Evolutionary conservation across 2,888 invertebrate species (phyloP).

Genomic region (Xylota sylvarum): DNA sequence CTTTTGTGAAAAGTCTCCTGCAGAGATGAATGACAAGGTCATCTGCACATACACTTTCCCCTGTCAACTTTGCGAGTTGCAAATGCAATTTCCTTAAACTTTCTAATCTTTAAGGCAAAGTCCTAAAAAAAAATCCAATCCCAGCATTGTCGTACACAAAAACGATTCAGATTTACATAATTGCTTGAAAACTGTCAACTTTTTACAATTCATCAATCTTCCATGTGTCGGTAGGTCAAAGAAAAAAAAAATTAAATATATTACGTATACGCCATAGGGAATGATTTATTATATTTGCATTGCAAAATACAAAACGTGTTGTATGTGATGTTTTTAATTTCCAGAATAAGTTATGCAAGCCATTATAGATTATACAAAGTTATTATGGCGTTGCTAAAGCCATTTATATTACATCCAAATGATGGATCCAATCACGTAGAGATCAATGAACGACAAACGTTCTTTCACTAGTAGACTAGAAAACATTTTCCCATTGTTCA

Average conservation of each 20-base stretch:
- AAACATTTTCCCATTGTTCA: not conserved
- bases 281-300: not conserved
- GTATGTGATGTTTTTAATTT: not conserved
- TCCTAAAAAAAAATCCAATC: too few relatives aligned
- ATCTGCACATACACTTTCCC: too few relatives aligned
- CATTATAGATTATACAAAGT: not conserved
- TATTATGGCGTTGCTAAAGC: not conserved
- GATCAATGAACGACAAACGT: not conserved
- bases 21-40: too few relatives aligned
- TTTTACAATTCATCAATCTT: not conserved
- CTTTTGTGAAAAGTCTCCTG: too few relatives aligned
- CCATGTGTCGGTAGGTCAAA: not conserved
- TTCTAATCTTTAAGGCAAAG: too few relatives aligned
- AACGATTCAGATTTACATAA: too few relatives aligned
- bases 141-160: too few relatives aligned
- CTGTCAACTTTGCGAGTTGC: too few relatives aligned
- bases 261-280: slow-evolving; percentile 35
- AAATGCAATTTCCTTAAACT: too few relatives aligned
- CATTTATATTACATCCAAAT: not conserved
- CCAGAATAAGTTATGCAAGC: not conserved
- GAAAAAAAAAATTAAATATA: not conserved
- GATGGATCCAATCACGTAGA: not conserved
- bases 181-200: not conserved
- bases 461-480: not conserved
- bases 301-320: not conserved